Evolutionary conservation across 2,888 invertebrate species (phyloP).

Genomic region (Exocentrus adspersus): DNA sequence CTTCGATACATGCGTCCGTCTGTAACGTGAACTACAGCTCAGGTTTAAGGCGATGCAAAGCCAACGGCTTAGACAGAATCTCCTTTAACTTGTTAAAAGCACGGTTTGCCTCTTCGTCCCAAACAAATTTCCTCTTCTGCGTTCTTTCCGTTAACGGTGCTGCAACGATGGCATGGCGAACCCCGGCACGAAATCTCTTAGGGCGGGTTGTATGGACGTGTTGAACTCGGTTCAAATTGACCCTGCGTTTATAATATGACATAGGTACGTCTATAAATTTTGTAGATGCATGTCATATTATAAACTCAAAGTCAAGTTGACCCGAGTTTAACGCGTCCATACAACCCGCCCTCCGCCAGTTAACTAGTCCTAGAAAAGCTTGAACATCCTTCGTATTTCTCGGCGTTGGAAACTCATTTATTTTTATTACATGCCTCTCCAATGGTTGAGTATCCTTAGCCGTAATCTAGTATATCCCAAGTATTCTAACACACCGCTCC

Average conservation of each 20-base stretch:
- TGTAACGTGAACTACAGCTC: not conserved
- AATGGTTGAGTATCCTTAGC: not conserved
- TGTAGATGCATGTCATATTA: not conserved
- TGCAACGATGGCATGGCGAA: too few species aligned
- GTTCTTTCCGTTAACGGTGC: too few species aligned
- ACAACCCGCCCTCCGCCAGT: slow-evolving; percentile 3
- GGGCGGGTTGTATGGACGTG: too few species aligned
- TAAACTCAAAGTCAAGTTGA: not conserved
- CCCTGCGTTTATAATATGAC: too few species aligned
- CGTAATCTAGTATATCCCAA: not conserved
- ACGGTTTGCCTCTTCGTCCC: not conserved
- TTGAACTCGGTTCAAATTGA: too few species aligned
- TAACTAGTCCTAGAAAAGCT: not conserved
- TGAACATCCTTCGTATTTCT: not conserved
- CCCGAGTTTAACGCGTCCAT: not conserved
- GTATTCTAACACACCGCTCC: not conserved
- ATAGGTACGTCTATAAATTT: not conserved
- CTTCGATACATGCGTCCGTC: not conserved
- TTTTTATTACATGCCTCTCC: not conserved
- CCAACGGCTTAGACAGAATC: not conserved
- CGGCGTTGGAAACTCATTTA: not conserved
- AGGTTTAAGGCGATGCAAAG: not conserved
- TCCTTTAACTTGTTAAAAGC: not conserved
- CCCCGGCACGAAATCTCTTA: too few species aligned
- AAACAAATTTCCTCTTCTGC: too few species aligned